Evolutionary conservation across 2,888 invertebrate species (phyloP).

Genomic region (Ophioninae sp.): DNA sequence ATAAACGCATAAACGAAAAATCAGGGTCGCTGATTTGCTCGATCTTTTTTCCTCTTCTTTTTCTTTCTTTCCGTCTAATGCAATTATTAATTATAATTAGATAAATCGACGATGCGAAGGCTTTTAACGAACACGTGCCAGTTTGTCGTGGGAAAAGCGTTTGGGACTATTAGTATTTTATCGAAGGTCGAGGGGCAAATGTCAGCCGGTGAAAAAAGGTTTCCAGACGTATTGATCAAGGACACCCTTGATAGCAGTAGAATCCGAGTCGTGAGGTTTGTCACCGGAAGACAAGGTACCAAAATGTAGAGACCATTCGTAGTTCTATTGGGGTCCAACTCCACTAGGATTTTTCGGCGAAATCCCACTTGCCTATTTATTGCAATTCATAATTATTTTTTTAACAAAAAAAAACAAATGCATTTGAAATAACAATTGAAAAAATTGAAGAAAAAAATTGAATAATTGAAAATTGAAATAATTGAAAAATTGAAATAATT

Average conservation of each 20-base stretch:
- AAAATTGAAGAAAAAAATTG: too few species aligned
- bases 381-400: neutral
- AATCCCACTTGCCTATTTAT: neutral
- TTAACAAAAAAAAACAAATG: neutral
- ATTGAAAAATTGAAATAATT: too few species aligned
- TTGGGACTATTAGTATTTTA: neutral
- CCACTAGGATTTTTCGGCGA: neutral
- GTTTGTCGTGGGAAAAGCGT: conserved; percentile 1
- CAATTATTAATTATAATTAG: neutral
- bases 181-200: neutral
- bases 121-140: neutral
- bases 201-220: neutral
- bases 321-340: neutral
- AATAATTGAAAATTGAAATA: too few species aligned
- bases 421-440: neutral
- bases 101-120: neutral
- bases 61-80: neutral
- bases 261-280: neutral
- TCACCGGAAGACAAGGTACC: neutral
- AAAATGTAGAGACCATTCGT: neutral
- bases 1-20: neutral
- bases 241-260: neutral
- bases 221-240: neutral
- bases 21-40: neutral
- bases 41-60: too few species aligned